Conservation (phyloP, 2,888 invertebrate genomes). For the Rotaria magnacalcarata region DNA sequence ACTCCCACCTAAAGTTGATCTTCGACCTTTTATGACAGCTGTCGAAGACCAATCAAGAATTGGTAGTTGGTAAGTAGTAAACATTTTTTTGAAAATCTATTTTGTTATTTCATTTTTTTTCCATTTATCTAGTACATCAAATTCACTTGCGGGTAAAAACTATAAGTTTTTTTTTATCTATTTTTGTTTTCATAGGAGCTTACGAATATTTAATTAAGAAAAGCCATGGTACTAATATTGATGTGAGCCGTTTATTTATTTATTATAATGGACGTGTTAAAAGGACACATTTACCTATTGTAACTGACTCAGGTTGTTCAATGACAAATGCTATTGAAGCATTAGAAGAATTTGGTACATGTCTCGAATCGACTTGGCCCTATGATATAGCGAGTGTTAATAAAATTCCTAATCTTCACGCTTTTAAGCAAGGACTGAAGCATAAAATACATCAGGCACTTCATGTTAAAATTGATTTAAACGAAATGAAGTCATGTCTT, state of each 20-base stretch:
- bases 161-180: background rate
- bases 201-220: background rate
- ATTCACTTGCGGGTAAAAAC: background rate
- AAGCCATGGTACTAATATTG: background rate
- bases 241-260: background rate
- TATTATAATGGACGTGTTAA: background rate
- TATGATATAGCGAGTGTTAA: background rate
- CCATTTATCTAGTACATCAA: background rate
- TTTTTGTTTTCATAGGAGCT: background rate
- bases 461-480: background rate
- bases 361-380: background rate
- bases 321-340: slow-evolving; percentile 10
- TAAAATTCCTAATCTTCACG: background rate
- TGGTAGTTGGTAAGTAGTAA: too few species aligned
- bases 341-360: background rate
- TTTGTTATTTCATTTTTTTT: too few species aligned
- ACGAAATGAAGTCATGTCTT: slow-evolving; percentile 3
- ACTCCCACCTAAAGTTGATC: too few species aligned
- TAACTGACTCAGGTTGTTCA: background rate
- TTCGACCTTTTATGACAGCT: too few species aligned
- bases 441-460: background rate
- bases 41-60: too few species aligned
- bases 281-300: background rate
- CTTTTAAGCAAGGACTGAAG: background rate
- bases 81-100: too few species aligned